Evolutionary conservation across 2,888 invertebrate genomes (phyloP), one percentile per base, ranked within the genome.

Genomic region (Cryptophagus acutangulus): DNA sequence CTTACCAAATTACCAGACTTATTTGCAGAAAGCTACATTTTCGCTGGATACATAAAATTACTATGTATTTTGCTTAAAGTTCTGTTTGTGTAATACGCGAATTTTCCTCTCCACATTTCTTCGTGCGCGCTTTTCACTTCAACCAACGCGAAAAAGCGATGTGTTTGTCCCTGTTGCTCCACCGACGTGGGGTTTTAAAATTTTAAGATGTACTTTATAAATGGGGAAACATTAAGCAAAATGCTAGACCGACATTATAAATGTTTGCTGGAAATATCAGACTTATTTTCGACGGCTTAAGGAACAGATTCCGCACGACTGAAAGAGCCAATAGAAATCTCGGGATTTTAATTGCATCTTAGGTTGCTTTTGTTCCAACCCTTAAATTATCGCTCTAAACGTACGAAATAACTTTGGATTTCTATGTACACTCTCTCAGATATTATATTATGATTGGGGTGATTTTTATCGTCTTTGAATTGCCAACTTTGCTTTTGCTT

Each of bases 331-430:
- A 69, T 69, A 59, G 67, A 68, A 68, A 67, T 67, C 66, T 66
- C 63, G 58, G 66, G 67, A 68, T 69, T 69, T 69, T 69, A 69
- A 69, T 69, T 69, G 67, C 67, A 67, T 69, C 69, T 69, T 69
- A 67, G 65, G 65, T 67, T 65, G 67, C 67, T 69, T 69, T 67
- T 67, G 68, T 68, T 67, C 66, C 67, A 65, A 52, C 49, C 63
- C 63, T 63, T 66, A 59, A 66, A 63, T 65, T 65, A 65, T 63
- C 57, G 58, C 58, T 44, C 43, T 31, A 8, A 35, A 45, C 44
- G 40, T 46, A 48, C 49, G 41, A 44, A 43, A 49, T 46, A 49
- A 52, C 46, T 49, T 52, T 42, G n/a, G n/a, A 42, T 42, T 12
- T 5, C 29, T 29, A 26, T n/a, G 12, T 26, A 12, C 26, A 26